phyloP scores from a whole-genome alignment of 2,797 vertebrate genomes.

The Catharus ustulatus region DNA sequence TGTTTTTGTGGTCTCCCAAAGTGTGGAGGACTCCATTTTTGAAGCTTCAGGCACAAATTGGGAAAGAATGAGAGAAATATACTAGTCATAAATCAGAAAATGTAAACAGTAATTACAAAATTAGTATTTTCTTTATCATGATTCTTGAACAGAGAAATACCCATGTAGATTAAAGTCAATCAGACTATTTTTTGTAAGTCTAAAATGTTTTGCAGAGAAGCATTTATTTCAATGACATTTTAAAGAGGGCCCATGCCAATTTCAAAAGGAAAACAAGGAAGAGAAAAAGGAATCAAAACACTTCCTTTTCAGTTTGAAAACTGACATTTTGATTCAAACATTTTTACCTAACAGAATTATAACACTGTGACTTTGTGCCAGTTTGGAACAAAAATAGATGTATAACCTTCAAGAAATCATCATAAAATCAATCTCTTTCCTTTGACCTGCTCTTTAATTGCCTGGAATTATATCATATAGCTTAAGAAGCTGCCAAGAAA shows the following conservation, averaged over 20 bases:
- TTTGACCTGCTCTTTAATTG: conserved; percentile 11
- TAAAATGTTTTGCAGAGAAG: not conserved
- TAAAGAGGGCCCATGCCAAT: not conserved
- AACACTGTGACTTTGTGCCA: not conserved
- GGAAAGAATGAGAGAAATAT: not conserved
- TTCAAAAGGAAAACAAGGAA: conserved; percentile 17
- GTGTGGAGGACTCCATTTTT: not conserved
- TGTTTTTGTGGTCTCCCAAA: not conserved
- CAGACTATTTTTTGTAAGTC: not conserved
- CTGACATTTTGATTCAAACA: conserved; percentile 25
- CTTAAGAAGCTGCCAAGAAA: conserved; percentile 16
- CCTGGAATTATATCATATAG: not conserved
- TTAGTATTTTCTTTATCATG: not conserved
- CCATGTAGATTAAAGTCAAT: not conserved
- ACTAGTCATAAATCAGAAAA: not conserved
- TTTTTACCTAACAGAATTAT: conserved; percentile 21
- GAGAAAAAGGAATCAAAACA: not conserved
- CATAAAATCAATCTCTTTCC: conserved; percentile 7
- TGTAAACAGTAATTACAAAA: not conserved
- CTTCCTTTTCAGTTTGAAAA: conserved; percentile 3
- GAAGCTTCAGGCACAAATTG: not conserved
- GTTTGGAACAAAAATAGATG: conserved; percentile 5
- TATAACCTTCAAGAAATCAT: conserved; percentile 16
- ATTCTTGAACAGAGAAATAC: not conserved
- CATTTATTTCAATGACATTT: not conserved